Base-by-base conservation (phyloP, 2,888 invertebrate species). In the Diloba caeruleocephala region DNA sequence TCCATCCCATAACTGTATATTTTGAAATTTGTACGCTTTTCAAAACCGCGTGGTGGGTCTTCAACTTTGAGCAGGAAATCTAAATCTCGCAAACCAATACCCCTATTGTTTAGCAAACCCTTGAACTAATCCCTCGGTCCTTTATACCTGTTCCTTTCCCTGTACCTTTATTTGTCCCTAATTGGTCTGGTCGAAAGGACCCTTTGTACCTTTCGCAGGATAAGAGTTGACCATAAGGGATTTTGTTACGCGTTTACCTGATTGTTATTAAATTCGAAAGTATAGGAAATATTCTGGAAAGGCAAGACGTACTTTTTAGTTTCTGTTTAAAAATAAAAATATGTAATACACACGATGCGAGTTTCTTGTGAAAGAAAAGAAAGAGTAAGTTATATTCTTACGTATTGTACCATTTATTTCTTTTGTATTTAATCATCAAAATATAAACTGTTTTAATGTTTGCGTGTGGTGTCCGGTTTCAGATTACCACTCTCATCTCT, bases 51-150 rank as follows among this genome's bases (percentile, higher is more conserved):
- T 51, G 76, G 80, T 78, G 46, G 78, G 78, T 76, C 76, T 49
- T 36, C 62, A 71, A 63, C 54, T 50, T 46, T 59, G 9, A 8
- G 56, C 73, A 72, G 70, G 70, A 71, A 68, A 71, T 64, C 44
- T 55, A 58, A 68, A 64, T 72, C 51, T 54, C 6, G 41, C 69
- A 76, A 78, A 76, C 70, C 73, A 66, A 68, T 71, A 68, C 45
- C 54, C 54, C 59, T 54, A 69, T 78, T 79, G 81, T 79, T 71
- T 64, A 71, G 52, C 48, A 52, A 71, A 65, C 65, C 58, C 63
- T 71, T 70, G 74, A 71, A 73, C 70, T 70, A 74, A 73, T 71
- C 74, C 56, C 56, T 32, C 8, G 58, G 52, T 52, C 36, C 31
- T 53, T 53, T 49, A 36, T 72, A 72, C 71, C 71, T 72, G 71